Evolutionary conservation across 1,140 invertebrate species (phyloP).

Genomic region (Macrosteles quadrilineatus): DNA sequence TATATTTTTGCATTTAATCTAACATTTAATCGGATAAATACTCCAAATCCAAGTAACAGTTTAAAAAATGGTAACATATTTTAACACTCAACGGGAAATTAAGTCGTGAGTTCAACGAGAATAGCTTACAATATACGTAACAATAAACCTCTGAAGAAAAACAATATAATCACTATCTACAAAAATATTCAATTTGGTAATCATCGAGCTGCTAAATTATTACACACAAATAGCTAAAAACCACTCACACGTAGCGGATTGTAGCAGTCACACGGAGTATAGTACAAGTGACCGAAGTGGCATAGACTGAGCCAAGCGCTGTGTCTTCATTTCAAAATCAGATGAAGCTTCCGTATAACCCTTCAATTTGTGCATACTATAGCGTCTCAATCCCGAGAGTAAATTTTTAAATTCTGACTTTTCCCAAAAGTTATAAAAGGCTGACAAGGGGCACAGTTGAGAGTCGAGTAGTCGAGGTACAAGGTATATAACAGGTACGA

Average conservation of each 20-base stretch:
- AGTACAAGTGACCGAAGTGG: not conserved
- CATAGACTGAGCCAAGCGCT: not conserved
- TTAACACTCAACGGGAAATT: too few species aligned
- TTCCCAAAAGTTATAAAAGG: too few species aligned
- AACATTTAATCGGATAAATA: too few species aligned
- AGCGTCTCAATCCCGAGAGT: not conserved
- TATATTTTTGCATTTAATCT: too few species aligned
- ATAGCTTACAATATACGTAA: constrained; percentile 4
- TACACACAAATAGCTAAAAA: constrained; percentile 18
- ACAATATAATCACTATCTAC: constrained; percentile 22
- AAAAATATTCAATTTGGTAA: constrained; percentile 20
- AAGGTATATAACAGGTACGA: not conserved
- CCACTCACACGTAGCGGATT: not conserved
- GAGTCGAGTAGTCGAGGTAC: too few species aligned
- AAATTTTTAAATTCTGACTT: too few species aligned
- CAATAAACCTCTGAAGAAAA: constrained; percentile 28
- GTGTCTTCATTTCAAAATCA: not conserved
- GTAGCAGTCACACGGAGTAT: not conserved
- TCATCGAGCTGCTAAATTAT: constrained; percentile 14
- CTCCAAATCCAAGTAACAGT: too few species aligned
- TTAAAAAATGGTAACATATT: too few species aligned
- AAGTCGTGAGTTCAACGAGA: not conserved
- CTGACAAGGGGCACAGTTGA: too few species aligned
- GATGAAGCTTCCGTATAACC: not conserved
- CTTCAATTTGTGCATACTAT: not conserved